Evolutionary conservation across 92 coral and sea anemone genomes (phyloP).

Genomic region (Umimayanthus kanabou): DNA sequence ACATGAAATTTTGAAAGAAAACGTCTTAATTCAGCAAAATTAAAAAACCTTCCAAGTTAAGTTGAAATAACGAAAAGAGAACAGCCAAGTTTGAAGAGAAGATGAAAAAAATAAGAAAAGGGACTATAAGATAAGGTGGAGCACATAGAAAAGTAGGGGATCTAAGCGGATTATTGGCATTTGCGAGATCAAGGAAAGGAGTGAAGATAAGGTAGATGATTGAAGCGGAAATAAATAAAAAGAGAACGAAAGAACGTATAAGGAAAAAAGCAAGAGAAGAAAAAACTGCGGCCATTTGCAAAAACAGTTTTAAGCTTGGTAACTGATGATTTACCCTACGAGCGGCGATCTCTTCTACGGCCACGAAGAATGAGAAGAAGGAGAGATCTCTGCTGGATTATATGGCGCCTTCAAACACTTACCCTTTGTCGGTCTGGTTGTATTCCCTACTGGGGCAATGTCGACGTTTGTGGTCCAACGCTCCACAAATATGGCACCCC

Average conservation of each 20-base stretch:
- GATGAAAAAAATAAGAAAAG: neutral
- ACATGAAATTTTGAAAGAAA: neutral
- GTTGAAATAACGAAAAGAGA: neutral
- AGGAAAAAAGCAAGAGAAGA: neutral
- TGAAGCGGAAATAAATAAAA: neutral
- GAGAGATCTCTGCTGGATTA: neutral
- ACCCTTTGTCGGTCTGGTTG: conserved; percentile 17
- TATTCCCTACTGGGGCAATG: conserved; percentile 64
- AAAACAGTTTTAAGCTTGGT: neutral
- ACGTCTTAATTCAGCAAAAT: too few relatives aligned
- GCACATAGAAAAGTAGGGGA: neutral
- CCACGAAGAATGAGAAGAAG: too few relatives aligned
- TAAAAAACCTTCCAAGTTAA: too few relatives aligned
- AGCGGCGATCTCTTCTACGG: too few relatives aligned
- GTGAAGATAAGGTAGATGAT: neutral
- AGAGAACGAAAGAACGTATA: neutral
- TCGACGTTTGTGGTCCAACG: conserved; percentile 78
- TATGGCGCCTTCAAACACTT: neutral
- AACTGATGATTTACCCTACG: too few relatives aligned
- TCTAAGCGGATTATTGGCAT: too few relatives aligned
- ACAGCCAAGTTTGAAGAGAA: neutral
- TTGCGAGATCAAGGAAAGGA: neutral
- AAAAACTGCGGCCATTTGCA: neutral
- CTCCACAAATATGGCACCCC: conserved; percentile 90
- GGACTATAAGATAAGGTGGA: neutral